phyloP scores from a whole-genome alignment of 2,113 vertebrate genomes.

The Lontra canadensis region DNA sequence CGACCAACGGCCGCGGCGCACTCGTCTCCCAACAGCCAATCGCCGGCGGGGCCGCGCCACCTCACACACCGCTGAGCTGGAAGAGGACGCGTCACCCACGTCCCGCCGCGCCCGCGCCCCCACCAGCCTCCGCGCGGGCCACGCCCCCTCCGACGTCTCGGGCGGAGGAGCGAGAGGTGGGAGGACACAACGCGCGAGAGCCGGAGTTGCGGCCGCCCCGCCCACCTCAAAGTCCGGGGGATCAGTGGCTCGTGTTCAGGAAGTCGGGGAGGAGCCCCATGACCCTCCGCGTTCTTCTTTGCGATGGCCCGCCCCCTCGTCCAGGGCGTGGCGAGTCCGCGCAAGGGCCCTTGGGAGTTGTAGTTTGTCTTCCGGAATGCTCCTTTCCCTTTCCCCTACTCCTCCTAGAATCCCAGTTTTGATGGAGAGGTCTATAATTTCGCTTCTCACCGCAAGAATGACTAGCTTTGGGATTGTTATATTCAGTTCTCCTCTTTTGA shows the following conservation, averaged over 20 bases:
- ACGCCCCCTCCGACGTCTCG: conserved; percentile 45
- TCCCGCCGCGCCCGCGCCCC: conserved; percentile 14
- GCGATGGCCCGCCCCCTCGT: neutral
- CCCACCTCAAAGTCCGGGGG: neutral
- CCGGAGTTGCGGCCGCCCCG: neutral
- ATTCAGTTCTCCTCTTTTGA: neutral
- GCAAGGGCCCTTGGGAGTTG: conserved; percentile 59
- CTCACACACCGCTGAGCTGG: conserved; percentile 74
- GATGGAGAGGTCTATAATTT: neutral
- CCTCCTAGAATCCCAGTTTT: neutral
- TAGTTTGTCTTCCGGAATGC: conserved; percentile 12
- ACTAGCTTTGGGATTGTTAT: neutral
- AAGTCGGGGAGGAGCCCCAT: neutral
- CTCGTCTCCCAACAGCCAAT: conserved; percentile 68
- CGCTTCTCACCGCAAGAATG: neutral
- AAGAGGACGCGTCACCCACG: conserved; percentile 75
- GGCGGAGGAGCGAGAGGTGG: neutral
- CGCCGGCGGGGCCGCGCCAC: conserved; percentile 55
- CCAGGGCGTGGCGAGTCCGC: neutral
- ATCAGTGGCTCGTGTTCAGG: neutral
- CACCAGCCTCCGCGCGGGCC: conserved; percentile 19
- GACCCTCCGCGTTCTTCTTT: neutral
- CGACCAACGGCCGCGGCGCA: conserved; percentile 73
- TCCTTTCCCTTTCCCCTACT: neutral
- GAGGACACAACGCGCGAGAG: neutral